Conservation (phyloP, 2,113 vertebrate species). For the Grammomys surdaster region DNA sequence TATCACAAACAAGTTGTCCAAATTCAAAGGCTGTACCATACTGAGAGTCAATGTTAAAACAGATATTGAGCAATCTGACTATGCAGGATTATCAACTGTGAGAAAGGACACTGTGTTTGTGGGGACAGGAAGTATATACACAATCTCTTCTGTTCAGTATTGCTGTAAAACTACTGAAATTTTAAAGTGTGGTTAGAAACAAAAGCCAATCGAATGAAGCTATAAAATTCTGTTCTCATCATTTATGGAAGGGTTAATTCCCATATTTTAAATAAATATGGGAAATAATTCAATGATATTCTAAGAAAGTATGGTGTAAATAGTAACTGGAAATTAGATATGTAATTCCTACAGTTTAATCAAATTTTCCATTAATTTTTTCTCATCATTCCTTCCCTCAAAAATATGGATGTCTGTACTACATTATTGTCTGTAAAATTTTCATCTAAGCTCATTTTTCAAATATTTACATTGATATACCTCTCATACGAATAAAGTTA, state of each 20-base stretch:
- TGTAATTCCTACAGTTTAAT: background rate
- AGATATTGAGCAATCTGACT: background rate
- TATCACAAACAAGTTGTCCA: background rate
- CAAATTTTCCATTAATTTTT: background rate
- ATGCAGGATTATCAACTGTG: background rate
- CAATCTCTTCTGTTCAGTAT: background rate
- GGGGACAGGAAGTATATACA: fast-evolving
- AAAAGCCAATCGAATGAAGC: background rate
- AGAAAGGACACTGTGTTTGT: background rate
- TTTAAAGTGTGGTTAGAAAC: background rate
- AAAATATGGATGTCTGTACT: background rate
- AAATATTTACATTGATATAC: background rate
- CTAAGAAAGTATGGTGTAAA: background rate
- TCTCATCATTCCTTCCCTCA: background rate
- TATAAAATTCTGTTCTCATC: background rate
- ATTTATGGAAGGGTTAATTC: background rate
- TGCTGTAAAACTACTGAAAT: background rate
- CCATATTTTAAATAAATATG: background rate
- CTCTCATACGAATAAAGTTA: background rate
- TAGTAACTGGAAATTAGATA: background rate
- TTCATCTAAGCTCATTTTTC: background rate
- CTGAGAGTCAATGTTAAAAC: background rate
- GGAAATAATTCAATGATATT: background rate
- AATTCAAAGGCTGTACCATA: fast-evolving
- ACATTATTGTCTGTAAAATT: background rate